Percentiles rank a stretch among this genome's conserved stretches.
Conservation (phyloP, 2,113 vertebrate species). For the rat (Rattus norvegicus) region GRCr8 NC_086022.1:69905001-69905500, state of each 20-base stretch:
- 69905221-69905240: neutral
- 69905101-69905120: neutral
- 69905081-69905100: neutral
- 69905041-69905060: neutral
- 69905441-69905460: neutral
- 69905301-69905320: neutral
- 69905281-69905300: neutral
- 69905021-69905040: neutral
- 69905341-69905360: neutral
- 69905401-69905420: neutral
- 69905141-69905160: no score
- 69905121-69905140: neutral
- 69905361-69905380: neutral
- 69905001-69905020: neutral
- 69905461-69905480: neutral
- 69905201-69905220: slow-evolving; percentile 52
- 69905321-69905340: neutral
- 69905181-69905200: neutral
- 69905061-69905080: neutral
- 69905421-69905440: neutral
- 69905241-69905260: neutral
- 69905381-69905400: neutral
- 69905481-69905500: neutral
- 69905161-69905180: neutral
- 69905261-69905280: neutral